Percentiles rank a stretch among this genome's conserved stretches.
Conservation (phyloP, 2,888 invertebrate species). For the Tenthredo amoena region DNA sequence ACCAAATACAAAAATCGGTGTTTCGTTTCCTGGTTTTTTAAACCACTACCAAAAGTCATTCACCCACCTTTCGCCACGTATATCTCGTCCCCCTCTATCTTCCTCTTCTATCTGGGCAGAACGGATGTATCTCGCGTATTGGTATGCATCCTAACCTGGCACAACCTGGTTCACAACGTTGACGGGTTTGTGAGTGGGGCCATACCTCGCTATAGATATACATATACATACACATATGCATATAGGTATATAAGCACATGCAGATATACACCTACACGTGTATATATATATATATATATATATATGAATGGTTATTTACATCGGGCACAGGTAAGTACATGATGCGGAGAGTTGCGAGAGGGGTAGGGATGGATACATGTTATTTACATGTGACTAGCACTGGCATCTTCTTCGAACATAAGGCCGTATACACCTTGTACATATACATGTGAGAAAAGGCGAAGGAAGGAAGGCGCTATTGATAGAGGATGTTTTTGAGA, state of each 20-base stretch:
- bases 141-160: conserved; percentile 52
- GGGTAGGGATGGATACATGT: conserved; percentile 1
- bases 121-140: conserved; percentile 45
- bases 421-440: conserved; percentile 8
- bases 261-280: not conserved
- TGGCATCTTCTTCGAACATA: conserved; percentile 41
- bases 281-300: conserved; percentile 15
- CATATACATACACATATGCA: not conserved
- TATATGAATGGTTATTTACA: conserved; percentile 26
- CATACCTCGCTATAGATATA: not conserved
- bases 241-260: not conserved
- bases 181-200: not conserved
- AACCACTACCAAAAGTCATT: conserved; percentile 32
- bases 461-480: conserved; percentile 58
- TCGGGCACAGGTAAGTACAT: conserved; percentile 10
- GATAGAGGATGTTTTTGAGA: conserved; percentile 66
- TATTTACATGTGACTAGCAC: conserved; percentile 52
- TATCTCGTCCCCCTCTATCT: not conserved
- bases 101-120: not conserved
- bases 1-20: not conserved
- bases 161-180: conserved; percentile 29
- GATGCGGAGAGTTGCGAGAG: not conserved
- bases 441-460: conserved; percentile 4
- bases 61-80: conserved; percentile 46
- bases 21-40: conserved; percentile 33